Percentiles rank a stretch among this genome's conserved stretches.
phyloP scores from a whole-genome alignment of 2,113 vertebrate genomes.

The Piaya cayana region DNA sequence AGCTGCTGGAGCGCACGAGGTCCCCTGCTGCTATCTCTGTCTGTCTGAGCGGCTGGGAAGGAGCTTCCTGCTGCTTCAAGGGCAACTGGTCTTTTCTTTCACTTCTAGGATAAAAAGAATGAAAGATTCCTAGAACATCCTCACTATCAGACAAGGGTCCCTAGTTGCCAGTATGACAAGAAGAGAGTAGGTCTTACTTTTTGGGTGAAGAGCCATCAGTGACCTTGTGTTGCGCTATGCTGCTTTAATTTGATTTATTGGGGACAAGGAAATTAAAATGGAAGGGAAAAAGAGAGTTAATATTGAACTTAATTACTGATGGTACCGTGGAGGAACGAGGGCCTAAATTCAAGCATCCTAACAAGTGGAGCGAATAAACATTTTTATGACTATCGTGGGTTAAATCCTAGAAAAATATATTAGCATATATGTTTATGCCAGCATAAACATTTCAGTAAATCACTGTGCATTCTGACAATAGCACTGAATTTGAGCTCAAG shows the following conservation, averaged over 20 bases:
- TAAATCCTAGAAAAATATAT: slow-evolving; percentile 25
- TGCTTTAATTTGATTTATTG: neutral
- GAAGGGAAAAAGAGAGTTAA: neutral
- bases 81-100: neutral
- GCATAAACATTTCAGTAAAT: slow-evolving; percentile 34
- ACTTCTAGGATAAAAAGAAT: neutral
- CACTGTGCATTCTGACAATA: neutral
- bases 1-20: slow-evolving; percentile 31
- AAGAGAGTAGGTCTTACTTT: neutral
- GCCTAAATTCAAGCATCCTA: neutral
- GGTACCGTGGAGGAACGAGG: neutral
- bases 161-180: fast-evolving
- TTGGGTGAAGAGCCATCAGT: neutral
- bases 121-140: neutral
- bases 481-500: neutral
- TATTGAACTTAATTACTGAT: neutral
- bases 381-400: neutral
- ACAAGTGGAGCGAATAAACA: slow-evolving; percentile 3
- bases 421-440: slow-evolving; percentile 14
- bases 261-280: neutral
- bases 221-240: neutral
- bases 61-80: neutral
- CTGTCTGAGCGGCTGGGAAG: slow-evolving; percentile 31
- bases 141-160: neutral
- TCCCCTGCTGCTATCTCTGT: slow-evolving; percentile 13